Evolutionary conservation across 2,888 invertebrate species (phyloP).

Genomic region (Agrypnus murinus): DNA sequence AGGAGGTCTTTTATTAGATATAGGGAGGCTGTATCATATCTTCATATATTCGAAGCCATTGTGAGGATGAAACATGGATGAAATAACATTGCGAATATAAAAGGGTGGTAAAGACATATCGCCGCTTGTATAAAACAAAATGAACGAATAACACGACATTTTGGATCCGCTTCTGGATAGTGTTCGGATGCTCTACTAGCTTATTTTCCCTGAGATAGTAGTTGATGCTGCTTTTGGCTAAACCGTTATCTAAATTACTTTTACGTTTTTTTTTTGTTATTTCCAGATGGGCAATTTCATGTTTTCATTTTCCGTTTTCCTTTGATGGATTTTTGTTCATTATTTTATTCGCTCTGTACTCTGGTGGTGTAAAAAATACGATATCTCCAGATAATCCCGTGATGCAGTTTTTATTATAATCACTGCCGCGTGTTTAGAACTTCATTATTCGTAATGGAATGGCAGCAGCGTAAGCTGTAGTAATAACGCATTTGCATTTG

Average conservation of each 20-base stretch:
- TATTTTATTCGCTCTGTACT: neutral
- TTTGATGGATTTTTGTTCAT: constrained; percentile 15
- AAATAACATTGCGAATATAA: constrained; percentile 60
- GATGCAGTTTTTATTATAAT: too few species aligned
- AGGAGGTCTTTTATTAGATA: constrained; percentile 45
- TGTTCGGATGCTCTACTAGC: constrained; percentile 43
- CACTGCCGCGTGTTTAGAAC: too few species aligned
- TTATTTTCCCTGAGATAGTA: constrained; percentile 39
- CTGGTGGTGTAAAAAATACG: too few species aligned
- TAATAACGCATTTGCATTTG: too few species aligned
- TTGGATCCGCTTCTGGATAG: constrained; percentile 41
- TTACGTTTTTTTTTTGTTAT: constrained; percentile 37
- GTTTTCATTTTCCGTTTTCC: constrained; percentile 25
- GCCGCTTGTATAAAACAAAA: constrained; percentile 50
- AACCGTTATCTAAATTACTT: constrained; percentile 44
- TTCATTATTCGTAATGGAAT: too few species aligned
- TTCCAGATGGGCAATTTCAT: constrained; percentile 24
- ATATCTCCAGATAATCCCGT: too few species aligned
- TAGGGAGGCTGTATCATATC: constrained; percentile 56
- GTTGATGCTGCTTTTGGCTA: constrained; percentile 29
- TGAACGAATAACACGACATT: constrained; percentile 49
- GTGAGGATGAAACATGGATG: constrained; percentile 59
- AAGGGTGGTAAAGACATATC: constrained; percentile 56
- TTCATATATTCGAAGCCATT: constrained; percentile 59
- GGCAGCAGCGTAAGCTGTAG: too few species aligned